Base-by-base conservation (phyloP, 1,140 invertebrate species). In the Drosophila kanapiae region DNA sequence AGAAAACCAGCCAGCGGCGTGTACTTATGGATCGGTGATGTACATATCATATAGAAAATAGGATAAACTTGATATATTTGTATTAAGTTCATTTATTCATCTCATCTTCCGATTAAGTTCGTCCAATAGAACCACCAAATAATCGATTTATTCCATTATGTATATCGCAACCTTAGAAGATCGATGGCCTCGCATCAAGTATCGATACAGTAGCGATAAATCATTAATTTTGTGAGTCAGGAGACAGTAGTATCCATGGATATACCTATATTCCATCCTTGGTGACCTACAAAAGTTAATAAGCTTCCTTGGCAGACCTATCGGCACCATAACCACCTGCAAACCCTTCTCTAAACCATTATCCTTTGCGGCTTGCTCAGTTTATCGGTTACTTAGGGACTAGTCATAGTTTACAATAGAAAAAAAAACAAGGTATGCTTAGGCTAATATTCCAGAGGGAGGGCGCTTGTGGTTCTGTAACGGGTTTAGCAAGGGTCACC, bases 381-480 rank as follows among this genome's bases (percentile, higher is more conserved):
- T 72, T 72, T 72, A 72, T 72, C 18, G 31, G 13, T 33, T 51
- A 59, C 43, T 71, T 72, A 71, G 1, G 6, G 27, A 59, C 51
- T 72, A 72, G 10, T 49, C 42, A 47, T 45, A 42, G 37, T n/a
- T 35, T 59, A 69, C 14, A 71, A 16, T 14, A 37, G 23, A 59
- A 71, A 72, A 69, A 40, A 33, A 56, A 49, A 49, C 2, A 1
- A 23, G 13, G 3, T 35, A 37, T 11, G n/a, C 9, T 51, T 11
- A 47, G 47, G 9, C 10, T 31, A 40, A 40, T 47, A 33, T 70
- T 70, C 16, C 51, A 37, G 35, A 14, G 35, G 11, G 56, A 23
- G 69, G 69, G 60, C 82, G 82, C 78, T 78, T 82, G 74, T 62
- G 45, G 27, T 42, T 48, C 38, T n/a, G 27, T 27, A 23, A 42